Evolutionary conservation across 2,113 vertebrate genomes (phyloP).

Genomic region (Erythrolamprus reginae): DNA sequence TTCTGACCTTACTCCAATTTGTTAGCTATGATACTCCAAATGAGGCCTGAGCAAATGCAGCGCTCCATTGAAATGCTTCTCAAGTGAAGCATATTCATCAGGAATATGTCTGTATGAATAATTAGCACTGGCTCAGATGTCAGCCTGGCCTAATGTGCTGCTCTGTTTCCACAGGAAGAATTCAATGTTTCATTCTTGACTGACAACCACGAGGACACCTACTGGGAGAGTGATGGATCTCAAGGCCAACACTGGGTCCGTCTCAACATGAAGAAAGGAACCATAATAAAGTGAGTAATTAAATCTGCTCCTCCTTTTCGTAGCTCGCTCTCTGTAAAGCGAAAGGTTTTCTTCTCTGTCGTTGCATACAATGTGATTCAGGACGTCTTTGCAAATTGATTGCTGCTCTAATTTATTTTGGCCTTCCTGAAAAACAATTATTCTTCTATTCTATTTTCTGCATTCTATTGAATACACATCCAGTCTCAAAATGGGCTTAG

Average conservation of each 20-base stretch:
- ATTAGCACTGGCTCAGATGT: background rate
- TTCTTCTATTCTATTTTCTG: background rate
- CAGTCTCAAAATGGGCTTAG: background rate
- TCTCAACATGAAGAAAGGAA: slow-evolving; percentile 96
- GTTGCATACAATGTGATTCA: background rate
- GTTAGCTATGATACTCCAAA: background rate
- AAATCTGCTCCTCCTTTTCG: background rate
- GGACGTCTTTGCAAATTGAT: background rate
- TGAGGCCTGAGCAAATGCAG: background rate
- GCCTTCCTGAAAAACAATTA: background rate
- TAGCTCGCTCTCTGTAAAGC: background rate
- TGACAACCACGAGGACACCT: slow-evolving; percentile 87
- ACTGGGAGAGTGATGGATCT: slow-evolving; percentile 97
- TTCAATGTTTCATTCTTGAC: slow-evolving; percentile 89
- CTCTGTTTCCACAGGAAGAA: slow-evolving; percentile 74
- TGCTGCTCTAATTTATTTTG: background rate
- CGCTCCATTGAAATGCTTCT: background rate
- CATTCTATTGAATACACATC: background rate
- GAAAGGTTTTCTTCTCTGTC: background rate
- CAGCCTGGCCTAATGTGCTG: slow-evolving; percentile 9
- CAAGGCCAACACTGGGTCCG: slow-evolving; percentile 98
- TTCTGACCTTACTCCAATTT: background rate
- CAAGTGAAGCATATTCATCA: background rate
- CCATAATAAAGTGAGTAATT: slow-evolving; percentile 87
- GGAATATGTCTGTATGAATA: background rate